Base-by-base conservation (phyloP, 2,113 vertebrate species). In the Chloropsis cyanopogon region DNA sequence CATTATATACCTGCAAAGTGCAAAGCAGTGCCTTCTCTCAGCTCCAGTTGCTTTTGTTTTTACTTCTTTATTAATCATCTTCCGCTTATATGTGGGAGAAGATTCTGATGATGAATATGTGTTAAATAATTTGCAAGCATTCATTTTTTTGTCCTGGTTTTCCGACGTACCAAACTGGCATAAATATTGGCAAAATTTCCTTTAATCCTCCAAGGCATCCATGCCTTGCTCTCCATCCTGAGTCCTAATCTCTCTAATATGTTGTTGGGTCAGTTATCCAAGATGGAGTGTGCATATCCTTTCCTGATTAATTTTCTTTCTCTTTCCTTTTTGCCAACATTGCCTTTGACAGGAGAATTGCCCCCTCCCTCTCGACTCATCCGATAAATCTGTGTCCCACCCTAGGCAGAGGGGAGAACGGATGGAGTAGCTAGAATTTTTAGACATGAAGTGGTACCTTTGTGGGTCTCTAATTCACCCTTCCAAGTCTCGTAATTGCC, bases 401-500 rank as follows among this genome's bases (percentile, higher is more conserved):
- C 78, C 71, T 81, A 69, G 21, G 39, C 70, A 78, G 78, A 69
- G 59, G 82, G 75, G 57, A 95, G 65, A 86, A 95, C 72, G 73
- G 71, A 59, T 46, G 68, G 90, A 81, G 68, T 37, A 86, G 64
- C 82, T 72, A 60, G 68, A 92, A 88, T 96, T 93, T 97, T 94
- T 92, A 82, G 91, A 84, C 44, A 75, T 68, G 71, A 96, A 96
- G 86, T 82, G 60, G 82, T 92, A 93, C 90, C 89, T 96, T 97
- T 97, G 93, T 4, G 52, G 73, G 31, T 95, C 94, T 94, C 97
- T 95, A 97, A 95, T 96, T 97, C 93, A 92, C 91, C 88, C 96
- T 97, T 97, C 93, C 95, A 97, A 97, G 81, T 95, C 93, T 97
- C 87, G 9, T 97, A 96, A 96, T 95, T 98, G 95, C 96, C 96